phyloP scores from a whole-genome alignment of 2,888 invertebrate genomes.

The Amaurobius ferox region DNA sequence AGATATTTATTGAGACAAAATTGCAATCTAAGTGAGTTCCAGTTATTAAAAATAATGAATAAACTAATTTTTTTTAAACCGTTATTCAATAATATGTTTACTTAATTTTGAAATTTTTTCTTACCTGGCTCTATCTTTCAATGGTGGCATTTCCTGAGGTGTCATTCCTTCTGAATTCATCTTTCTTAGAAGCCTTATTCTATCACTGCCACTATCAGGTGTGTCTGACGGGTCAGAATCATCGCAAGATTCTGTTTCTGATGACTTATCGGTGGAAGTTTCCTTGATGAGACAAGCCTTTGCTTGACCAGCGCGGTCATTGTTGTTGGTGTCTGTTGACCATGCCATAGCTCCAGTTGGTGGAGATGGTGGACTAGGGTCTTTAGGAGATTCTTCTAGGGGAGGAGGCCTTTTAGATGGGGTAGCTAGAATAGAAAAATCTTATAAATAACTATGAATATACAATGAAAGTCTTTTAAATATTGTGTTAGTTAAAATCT shows the following conservation, averaged over 20 bases:
- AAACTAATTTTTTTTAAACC: too few relatives aligned
- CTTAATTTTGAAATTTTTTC: too few relatives aligned
- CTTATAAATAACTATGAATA: too few relatives aligned
- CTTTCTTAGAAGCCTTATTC: constrained; percentile 44
- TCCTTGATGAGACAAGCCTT: constrained; percentile 9
- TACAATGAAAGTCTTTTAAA: too few relatives aligned
- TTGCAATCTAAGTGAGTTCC: too few relatives aligned
- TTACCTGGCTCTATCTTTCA: constrained; percentile 59
- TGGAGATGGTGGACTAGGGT: constrained; percentile 36
- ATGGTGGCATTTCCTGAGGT: constrained; percentile 38
- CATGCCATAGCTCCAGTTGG: constrained; percentile 33
- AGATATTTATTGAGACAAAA: too few relatives aligned
- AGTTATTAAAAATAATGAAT: too few relatives aligned
- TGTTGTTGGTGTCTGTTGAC: constrained; percentile 55
- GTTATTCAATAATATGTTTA: too few relatives aligned
- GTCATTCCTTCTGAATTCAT: constrained; percentile 54
- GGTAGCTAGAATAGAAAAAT: constrained; percentile 7
- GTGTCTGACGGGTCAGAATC: constrained; percentile 7
- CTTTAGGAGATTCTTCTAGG: constrained; percentile 26
- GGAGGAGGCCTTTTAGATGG: constrained; percentile 27
- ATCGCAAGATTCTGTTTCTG: constrained; percentile 17
- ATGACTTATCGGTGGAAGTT: constrained; percentile 20
- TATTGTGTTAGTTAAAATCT: too few relatives aligned
- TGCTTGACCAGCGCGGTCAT: constrained; percentile 27
- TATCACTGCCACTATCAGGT: constrained; percentile 43